These are phyloP conservation scores for Scomberomorus guttatus DNA, from an alignment of 2,797 vertebrate genomes.

Conservation along the genomic window DNA sequence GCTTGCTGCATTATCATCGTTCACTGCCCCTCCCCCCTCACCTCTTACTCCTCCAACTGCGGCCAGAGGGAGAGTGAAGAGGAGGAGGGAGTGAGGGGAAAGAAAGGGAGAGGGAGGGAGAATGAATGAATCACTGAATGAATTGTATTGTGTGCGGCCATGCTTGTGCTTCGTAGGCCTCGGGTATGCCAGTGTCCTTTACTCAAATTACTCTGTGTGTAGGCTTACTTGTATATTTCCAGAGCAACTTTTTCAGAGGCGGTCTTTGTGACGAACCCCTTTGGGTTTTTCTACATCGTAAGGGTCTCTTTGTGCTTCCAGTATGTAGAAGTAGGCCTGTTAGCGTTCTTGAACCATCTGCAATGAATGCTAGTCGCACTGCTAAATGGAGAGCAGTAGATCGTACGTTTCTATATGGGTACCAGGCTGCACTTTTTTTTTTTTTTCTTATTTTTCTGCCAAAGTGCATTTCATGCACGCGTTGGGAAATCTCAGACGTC, in stretches of 20 bases:
- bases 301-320: conserved; percentile 58
- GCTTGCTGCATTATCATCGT: conserved; percentile 88
- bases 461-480: conserved; percentile 36
- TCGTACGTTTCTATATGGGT: conserved; percentile 10
- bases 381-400: conserved; percentile 28
- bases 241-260: conserved; percentile 57
- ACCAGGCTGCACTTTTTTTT: conserved; percentile 6
- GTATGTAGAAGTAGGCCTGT: conserved; percentile 53
- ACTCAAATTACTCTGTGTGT: conserved; percentile 76
- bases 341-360: conserved; percentile 61
- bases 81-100: conserved; percentile 78
- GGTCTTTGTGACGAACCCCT: conserved; percentile 63
- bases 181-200: conserved; percentile 77
- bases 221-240: conserved; percentile 68
- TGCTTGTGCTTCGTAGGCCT: conserved; percentile 82
- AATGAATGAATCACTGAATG: conserved; percentile 89
- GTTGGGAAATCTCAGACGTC: conserved; percentile 64
- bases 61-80: conserved; percentile 76
- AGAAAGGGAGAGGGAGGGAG: conserved; percentile 82
- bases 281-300: conserved; percentile 52
- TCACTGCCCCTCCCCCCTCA: conserved; percentile 86
- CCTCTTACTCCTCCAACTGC: conserved; percentile 82
- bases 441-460: background rate
- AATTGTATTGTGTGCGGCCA: conserved; percentile 88
- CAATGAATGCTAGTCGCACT: conserved; percentile 36